Conservation (phyloP, 2,113 vertebrate species). For the Indri indri region DNA sequence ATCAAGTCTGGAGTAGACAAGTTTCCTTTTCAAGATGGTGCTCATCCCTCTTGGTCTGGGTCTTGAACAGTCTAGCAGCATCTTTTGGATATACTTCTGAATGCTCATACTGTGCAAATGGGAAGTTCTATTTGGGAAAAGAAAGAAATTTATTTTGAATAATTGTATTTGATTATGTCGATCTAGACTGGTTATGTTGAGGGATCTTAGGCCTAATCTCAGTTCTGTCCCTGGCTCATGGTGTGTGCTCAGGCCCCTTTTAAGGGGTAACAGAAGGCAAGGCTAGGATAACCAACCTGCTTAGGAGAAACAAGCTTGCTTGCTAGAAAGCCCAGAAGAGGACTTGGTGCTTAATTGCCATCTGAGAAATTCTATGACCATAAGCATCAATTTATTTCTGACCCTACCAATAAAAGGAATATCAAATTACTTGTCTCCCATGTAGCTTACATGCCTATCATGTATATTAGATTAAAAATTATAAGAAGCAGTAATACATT, state of each 20-base stretch:
- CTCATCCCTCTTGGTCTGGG: not conserved
- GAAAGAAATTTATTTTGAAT: not conserved
- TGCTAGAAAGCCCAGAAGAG: conserved; percentile 9
- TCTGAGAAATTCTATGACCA: conserved; percentile 2
- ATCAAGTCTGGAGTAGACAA: conserved; percentile 2
- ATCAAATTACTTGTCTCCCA: conserved; percentile 28
- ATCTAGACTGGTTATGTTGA: not conserved
- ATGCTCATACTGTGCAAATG: conserved; percentile 27
- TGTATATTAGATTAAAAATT: conserved; percentile 15
- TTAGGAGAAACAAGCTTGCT: not conserved
- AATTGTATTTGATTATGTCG: not conserved
- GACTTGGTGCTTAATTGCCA: not conserved
- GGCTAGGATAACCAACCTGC: not conserved
- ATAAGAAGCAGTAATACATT: not conserved
- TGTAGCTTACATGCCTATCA: not conserved
- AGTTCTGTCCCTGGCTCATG: not conserved
- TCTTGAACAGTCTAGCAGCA: conserved; percentile 3
- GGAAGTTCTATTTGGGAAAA: not conserved
- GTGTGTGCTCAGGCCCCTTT: not conserved
- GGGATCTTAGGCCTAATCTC: not conserved
- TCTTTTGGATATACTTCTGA: conserved; percentile 5
- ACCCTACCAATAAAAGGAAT: conserved; percentile 6
- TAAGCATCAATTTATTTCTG: conserved; percentile 15
- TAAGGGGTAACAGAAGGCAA: not conserved
- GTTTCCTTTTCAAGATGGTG: not conserved